phyloP scores from a whole-genome alignment of 2,888 invertebrate species.

The Mesopsocus fuscifrons region DNA sequence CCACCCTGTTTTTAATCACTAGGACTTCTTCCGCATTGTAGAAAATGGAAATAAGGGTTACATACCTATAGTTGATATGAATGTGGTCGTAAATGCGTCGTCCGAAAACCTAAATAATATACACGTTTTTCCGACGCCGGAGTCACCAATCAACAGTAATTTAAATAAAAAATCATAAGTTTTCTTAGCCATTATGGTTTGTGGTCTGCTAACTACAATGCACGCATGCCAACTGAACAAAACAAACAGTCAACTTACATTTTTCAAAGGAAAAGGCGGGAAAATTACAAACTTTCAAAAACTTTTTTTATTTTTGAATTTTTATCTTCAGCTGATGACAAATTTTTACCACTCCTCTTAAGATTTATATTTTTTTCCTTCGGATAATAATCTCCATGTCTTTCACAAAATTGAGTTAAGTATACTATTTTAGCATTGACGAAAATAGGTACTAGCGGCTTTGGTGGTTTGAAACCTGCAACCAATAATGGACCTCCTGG shows the following conservation, averaged over 20 bases:
- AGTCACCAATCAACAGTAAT: conserved; percentile 79
- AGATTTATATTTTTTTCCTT: too few species aligned
- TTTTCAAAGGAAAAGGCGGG: background rate
- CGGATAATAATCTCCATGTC: too few species aligned
- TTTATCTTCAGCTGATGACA: too few species aligned
- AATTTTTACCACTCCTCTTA: too few species aligned
- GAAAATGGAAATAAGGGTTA: background rate
- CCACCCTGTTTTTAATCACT: conserved; percentile 4
- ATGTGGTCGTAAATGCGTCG: conserved; percentile 86
- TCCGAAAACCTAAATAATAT: conserved; percentile 88
- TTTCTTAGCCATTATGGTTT: conserved; percentile 66
- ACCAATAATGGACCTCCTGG: too few species aligned
- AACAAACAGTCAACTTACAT: background rate
- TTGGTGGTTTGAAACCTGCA: too few species aligned
- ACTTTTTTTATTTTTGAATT: too few species aligned
- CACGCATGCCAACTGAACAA: background rate
- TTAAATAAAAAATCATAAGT: conserved; percentile 89
- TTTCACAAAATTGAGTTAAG: too few species aligned
- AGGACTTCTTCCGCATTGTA: background rate
- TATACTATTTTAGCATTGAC: too few species aligned
- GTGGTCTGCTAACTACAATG: background rate
- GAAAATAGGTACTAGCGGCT: too few species aligned
- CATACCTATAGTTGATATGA: conserved; percentile 87
- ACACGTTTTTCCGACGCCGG: conserved; percentile 88
- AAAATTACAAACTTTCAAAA: too few species aligned